Conservation (phyloP, 2,888 invertebrate species). For the Pardosa pseudoannulata region DNA sequence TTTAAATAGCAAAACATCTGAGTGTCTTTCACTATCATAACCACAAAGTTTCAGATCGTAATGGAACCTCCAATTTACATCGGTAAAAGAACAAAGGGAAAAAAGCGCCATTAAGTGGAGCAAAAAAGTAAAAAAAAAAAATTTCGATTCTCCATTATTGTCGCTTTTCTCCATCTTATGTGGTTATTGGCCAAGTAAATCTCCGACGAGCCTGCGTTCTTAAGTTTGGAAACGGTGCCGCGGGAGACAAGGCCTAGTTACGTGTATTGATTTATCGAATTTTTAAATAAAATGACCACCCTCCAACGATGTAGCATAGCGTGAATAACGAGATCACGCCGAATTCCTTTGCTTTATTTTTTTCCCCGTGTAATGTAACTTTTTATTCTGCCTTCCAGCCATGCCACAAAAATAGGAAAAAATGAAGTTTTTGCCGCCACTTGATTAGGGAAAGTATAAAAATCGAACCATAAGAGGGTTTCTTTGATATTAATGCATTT, state of each 20-base stretch:
- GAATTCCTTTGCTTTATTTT: constrained; percentile 9
- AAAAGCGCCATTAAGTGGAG: constrained; percentile 43
- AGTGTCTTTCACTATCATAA: constrained; percentile 30
- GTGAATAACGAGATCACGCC: constrained; percentile 26
- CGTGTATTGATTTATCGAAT: constrained; percentile 58
- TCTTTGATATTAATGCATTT: too few relatives aligned
- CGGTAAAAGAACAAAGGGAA: constrained; percentile 23
- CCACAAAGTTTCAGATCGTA: constrained; percentile 34
- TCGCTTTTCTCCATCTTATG: constrained; percentile 35
- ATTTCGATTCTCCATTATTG: constrained; percentile 55
- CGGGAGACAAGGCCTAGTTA: constrained; percentile 38
- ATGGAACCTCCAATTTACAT: constrained; percentile 50
- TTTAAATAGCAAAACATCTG: constrained; percentile 30
- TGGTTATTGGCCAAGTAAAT: constrained; percentile 45
- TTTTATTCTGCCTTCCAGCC: constrained; percentile 28
- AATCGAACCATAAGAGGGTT: background rate
- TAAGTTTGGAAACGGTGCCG: constrained; percentile 32
- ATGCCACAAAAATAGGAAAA: background rate
- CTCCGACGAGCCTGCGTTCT: background rate
- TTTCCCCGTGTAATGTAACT: constrained; percentile 12
- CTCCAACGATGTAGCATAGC: constrained; percentile 35
- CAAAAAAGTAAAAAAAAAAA: constrained; percentile 43
- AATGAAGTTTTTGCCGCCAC: background rate
- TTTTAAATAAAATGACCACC: constrained; percentile 66
- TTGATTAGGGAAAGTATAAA: constrained; percentile 7